A percentile compares a stretch with the other conserved stretches of the same genome.
These are phyloP conservation scores for Drosophila erecta DNA, from an alignment of 1,140 invertebrate species.

Conservation along the genomic window DNA sequence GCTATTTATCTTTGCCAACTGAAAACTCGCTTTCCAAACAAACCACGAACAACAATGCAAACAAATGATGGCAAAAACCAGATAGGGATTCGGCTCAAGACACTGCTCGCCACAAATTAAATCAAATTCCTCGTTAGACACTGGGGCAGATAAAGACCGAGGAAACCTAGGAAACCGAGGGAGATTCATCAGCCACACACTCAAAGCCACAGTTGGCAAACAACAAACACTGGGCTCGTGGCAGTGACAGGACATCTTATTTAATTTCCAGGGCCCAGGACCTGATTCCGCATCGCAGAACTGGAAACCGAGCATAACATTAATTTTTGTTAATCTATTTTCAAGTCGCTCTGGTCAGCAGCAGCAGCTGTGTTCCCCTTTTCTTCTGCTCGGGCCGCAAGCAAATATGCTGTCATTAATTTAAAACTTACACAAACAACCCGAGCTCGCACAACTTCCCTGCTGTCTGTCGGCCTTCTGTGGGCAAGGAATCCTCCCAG, in stretches of 20 bases:
- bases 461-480: constrained; percentile 26
- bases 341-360: constrained; percentile 59
- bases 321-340: constrained; percentile 84
- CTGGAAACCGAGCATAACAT: constrained; percentile 64
- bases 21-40: constrained; percentile 37
- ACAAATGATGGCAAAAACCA: constrained; percentile 32
- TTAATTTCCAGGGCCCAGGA: constrained; percentile 64
- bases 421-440: constrained; percentile 77
- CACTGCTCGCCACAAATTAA: constrained; percentile 48
- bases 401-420: constrained; percentile 82
- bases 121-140: constrained; percentile 43
- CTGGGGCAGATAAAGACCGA: constrained; percentile 28
- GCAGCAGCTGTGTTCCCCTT: constrained; percentile 38
- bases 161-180: constrained; percentile 6
- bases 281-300: constrained; percentile 31
- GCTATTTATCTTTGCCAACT: constrained; percentile 41
- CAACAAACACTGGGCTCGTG: constrained; percentile 38
- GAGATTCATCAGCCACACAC: constrained; percentile 63
- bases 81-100: constrained; percentile 27
- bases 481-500: constrained; percentile 26
- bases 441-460: constrained; percentile 40
- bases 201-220: constrained; percentile 13
- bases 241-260: constrained; percentile 80
- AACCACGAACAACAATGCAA: constrained; percentile 48
- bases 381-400: constrained; percentile 53